Percentiles rank a stretch among this genome's conserved stretches.
These are phyloP conservation scores for Amblyteles armatorius DNA, from an alignment of 2,888 invertebrate genomes.

Conservation along the genomic window DNA sequence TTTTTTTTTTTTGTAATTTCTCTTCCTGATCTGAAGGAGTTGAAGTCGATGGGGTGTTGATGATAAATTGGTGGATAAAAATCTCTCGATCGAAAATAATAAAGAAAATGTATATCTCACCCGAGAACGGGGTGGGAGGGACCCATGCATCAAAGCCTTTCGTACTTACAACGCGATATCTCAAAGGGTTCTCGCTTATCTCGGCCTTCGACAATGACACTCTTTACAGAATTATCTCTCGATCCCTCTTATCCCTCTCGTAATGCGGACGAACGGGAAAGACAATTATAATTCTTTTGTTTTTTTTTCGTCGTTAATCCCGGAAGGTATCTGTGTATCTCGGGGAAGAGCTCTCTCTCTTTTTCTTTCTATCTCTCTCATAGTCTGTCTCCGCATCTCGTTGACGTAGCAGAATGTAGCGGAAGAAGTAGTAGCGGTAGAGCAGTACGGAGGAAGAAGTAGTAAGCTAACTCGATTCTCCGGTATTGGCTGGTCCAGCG, in stretches of 20 bases:
- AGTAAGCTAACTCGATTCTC: conserved; percentile 77
- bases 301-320: conserved; percentile 61
- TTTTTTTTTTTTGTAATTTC: neutral
- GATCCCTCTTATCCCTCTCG: conserved; percentile 49
- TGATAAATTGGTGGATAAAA: conserved; percentile 29
- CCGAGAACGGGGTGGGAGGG: conserved; percentile 63
- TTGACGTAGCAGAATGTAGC: conserved; percentile 69
- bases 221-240: conserved; percentile 40
- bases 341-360: conserved; percentile 45
- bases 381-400: conserved; percentile 59
- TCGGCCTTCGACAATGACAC: conserved; percentile 59
- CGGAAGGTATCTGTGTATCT: conserved; percentile 59
- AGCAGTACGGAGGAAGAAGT: conserved; percentile 64
- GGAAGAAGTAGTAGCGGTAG: conserved; percentile 69
- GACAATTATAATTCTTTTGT: conserved; percentile 48
- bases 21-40: conserved; percentile 26
- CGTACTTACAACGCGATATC: conserved; percentile 82
- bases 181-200: conserved; percentile 70
- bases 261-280: conserved; percentile 34
- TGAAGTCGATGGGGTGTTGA: conserved; percentile 6
- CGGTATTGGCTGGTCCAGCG: conserved; percentile 74
- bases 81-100: conserved; percentile 37
- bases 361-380: conserved; percentile 29
- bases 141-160: conserved; percentile 82
- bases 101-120: conserved; percentile 60